Percentiles rank a stretch among this genome's conserved stretches.
Conservation (phyloP, 2,113 vertebrate species). For the Eolophus roseicapilla region DNA sequence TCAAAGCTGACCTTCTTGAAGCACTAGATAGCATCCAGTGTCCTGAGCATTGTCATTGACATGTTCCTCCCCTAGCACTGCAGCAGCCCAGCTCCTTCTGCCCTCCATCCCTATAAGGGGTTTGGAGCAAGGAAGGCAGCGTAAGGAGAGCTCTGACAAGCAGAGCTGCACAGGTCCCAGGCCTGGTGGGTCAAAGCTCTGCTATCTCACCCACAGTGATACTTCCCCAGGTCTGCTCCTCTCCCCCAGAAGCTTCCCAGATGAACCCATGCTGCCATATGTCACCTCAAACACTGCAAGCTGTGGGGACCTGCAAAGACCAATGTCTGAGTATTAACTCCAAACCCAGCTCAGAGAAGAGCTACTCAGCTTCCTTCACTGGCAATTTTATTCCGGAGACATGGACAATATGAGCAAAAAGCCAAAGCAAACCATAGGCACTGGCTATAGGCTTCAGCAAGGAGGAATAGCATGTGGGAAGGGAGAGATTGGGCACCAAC, state of each 20-base stretch:
- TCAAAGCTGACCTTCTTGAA: background rate
- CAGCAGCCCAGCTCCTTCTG: background rate
- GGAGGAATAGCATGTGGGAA: background rate
- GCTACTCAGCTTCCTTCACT: background rate
- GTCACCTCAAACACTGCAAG: background rate
- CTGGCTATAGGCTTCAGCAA: background rate
- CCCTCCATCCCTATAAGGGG: background rate
- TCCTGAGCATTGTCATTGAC: background rate
- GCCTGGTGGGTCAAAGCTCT: background rate
- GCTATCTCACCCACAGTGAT: background rate
- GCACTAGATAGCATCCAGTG: background rate
- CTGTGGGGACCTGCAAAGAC: background rate
- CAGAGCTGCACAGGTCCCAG: background rate
- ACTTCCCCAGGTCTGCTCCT: background rate
- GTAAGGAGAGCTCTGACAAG: background rate
- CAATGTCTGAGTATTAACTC: background rate
- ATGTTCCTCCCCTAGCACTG: fast-evolving
- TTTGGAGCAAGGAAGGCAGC: background rate
- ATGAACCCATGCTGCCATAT: background rate
- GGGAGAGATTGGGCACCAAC: background rate
- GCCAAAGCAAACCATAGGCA: background rate
- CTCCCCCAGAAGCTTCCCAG: background rate
- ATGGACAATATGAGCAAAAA: background rate
- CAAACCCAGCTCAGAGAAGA: background rate
- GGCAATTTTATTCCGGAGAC: background rate